Base-by-base conservation (phyloP, 1,140 invertebrate species). In the Drosophila carrolli region DNA sequence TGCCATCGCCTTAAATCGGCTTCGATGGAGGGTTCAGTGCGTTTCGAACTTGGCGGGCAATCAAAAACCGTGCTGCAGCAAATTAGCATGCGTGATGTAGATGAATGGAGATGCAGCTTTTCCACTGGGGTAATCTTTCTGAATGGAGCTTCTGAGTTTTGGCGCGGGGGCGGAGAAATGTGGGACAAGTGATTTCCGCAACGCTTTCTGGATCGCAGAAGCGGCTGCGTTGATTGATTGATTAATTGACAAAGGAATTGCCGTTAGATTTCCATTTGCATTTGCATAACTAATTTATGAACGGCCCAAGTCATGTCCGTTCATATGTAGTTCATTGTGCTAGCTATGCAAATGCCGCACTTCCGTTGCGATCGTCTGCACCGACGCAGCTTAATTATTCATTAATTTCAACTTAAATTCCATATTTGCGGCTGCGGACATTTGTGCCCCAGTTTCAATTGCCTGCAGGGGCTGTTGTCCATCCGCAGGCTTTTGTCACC, bases 221-320 rank as follows among this genome's bases (percentile, higher is more conserved):
- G 38, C 60, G 43, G 75, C 43, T 70, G 66, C 53, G 75, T 80
- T 85, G 86, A 90, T 90, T 90, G 85, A 90, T 90, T 90, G 85
- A 90, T 90, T 90, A 90, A 90, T 90, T 89, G 81, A 90, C 85
- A 89, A 90, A 85, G 67, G 78, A 68, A 78, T 53, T 76, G 85
- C 85, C 85, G 85, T 90, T 90, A 90, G 70, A 70, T 70, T 78
- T 74, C 78, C 81, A 86, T 82, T 84, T 65, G 58, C 72, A 88
- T 88, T 88, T 88, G 72, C 83, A 86, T 86, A 67, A 77, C 77
- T 82, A 79, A 88, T 71, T 59, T 60, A 75, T 75, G 72, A 75
- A 58, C 40, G 41, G 41, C 13, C n/a, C 14, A 51, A 75, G 68
- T 38, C 65, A 29, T 44, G 50, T 63, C 60, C 40, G 63, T 29